Percentiles rank a stretch among this genome's conserved stretches.
Conservation (phyloP, 2,113 vertebrate genomes). For the Sebastes fasciatus region DNA sequence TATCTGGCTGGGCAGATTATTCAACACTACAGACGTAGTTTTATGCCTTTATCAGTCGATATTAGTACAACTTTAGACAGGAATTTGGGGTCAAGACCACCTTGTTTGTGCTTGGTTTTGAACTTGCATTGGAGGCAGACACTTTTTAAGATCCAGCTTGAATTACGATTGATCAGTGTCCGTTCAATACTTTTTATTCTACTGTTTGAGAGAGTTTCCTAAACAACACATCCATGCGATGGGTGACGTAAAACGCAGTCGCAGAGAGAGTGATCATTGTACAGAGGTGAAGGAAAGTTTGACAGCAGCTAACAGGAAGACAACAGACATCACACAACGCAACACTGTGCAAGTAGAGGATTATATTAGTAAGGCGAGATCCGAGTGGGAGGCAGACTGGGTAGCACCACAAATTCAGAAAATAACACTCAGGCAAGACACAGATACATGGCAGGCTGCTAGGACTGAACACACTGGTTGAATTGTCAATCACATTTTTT, state of each 20-base stretch:
- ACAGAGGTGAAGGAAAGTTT: neutral
- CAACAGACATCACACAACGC: neutral
- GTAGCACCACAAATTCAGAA: neutral
- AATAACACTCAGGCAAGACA: neutral
- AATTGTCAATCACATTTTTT: neutral
- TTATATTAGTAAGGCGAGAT: slow-evolving; percentile 1
- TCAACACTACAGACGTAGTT: neutral
- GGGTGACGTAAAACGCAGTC: neutral
- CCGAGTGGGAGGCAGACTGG: slow-evolving; percentile 27
- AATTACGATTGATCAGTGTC: too few relatives aligned
- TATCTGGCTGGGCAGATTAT: slow-evolving; percentile 22
- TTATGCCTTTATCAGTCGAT: slow-evolving; percentile 2
- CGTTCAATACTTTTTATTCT: neutral
- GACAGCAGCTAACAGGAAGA: slow-evolving; percentile 9
- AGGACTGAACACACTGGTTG: neutral
- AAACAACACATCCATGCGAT: neutral
- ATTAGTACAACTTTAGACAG: neutral
- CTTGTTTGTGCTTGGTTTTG: too few relatives aligned
- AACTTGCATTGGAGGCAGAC: too few relatives aligned
- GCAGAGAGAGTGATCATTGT: neutral
- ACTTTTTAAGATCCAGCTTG: too few relatives aligned
- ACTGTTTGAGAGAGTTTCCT: neutral
- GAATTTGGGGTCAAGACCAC: too few relatives aligned
- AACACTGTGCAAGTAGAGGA: slow-evolving; percentile 6
- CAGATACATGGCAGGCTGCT: neutral